Conservation (phyloP, 1,140 invertebrate species). For the Liolophura sinensis region DNA sequence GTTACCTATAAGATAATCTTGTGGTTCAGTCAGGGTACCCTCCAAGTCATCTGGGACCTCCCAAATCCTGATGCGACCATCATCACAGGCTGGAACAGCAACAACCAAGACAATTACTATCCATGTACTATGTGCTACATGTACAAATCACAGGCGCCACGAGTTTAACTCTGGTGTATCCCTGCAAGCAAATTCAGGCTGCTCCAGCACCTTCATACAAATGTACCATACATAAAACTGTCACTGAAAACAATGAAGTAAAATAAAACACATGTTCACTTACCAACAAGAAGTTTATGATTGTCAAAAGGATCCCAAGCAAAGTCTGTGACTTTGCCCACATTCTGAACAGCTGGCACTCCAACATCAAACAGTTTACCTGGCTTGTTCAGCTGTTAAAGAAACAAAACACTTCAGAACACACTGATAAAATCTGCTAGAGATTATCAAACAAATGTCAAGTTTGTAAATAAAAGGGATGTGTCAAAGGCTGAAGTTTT, state of each 20-base stretch:
- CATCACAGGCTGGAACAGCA: conserved; percentile 74
- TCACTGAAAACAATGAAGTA: too few species aligned
- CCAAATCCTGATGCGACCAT: conserved; percentile 88
- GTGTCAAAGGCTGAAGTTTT: too few species aligned
- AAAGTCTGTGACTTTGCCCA: conserved; percentile 88
- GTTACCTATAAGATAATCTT: conserved; percentile 41
- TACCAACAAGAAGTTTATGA: conserved; percentile 76
- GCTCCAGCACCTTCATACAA: too few species aligned
- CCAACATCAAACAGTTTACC: conserved; percentile 79
- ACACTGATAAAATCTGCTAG: neutral
- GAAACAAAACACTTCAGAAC: conserved; percentile 6
- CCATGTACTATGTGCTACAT: too few species aligned
- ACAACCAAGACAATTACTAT: too few species aligned
- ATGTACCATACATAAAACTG: too few species aligned
- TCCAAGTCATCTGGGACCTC: conserved; percentile 72
- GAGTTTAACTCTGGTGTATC: too few species aligned
- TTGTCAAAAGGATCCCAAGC: conserved; percentile 90
- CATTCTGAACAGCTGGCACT: conserved; percentile 83
- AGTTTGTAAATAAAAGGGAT: too few species aligned
- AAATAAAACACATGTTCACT: conserved; percentile 23
- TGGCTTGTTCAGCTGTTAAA: conserved; percentile 69
- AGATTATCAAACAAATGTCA: too few species aligned
- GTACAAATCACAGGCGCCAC: too few species aligned
- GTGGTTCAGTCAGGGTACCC: conserved; percentile 71
- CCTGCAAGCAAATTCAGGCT: too few species aligned